A percentile compares a stretch with the other conserved stretches of the same genome.
Evolutionary conservation across 2,113 vertebrate species (phyloP).

Genomic region (Tinamus guttatus): DNA sequence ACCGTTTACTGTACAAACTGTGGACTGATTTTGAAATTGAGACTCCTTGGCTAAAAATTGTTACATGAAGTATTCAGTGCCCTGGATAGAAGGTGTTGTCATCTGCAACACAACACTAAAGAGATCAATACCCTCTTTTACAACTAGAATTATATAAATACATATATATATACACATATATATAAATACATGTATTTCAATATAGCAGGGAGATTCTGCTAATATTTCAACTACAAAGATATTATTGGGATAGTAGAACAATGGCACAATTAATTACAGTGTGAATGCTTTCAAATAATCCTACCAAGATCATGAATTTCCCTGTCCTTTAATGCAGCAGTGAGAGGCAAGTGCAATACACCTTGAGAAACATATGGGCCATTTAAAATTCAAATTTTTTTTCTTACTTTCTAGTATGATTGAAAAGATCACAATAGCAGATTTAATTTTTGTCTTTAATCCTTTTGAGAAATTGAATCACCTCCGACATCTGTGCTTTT

Average conservation of each 20-base stretch:
- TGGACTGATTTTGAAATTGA: not conserved
- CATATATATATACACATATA: no score
- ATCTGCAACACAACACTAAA: not conserved
- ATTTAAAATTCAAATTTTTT: not conserved
- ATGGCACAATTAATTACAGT: not conserved
- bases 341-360: not conserved
- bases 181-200: no score
- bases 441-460: slow-evolving; percentile 70
- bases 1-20: not conserved
- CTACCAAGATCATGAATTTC: not conserved
- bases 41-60: not conserved
- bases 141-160: not conserved
- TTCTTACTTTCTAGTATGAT: not conserved
- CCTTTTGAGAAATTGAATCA: slow-evolving; percentile 57
- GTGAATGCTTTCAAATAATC: not conserved
- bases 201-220: not conserved
- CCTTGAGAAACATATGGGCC: not conserved
- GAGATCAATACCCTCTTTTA: not conserved
- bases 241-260: not conserved
- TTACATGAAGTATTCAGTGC: not conserved
- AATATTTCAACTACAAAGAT: not conserved
- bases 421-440: slow-evolving; percentile 40
- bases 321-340: not conserved
- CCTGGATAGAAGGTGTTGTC: not conserved
- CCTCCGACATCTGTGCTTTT: slow-evolving; percentile 38